Percentiles rank a stretch among this genome's conserved stretches.
Evolutionary conservation across 2,797 vertebrate genomes (phyloP).

Genomic region (Psittacula derbiana): DNA sequence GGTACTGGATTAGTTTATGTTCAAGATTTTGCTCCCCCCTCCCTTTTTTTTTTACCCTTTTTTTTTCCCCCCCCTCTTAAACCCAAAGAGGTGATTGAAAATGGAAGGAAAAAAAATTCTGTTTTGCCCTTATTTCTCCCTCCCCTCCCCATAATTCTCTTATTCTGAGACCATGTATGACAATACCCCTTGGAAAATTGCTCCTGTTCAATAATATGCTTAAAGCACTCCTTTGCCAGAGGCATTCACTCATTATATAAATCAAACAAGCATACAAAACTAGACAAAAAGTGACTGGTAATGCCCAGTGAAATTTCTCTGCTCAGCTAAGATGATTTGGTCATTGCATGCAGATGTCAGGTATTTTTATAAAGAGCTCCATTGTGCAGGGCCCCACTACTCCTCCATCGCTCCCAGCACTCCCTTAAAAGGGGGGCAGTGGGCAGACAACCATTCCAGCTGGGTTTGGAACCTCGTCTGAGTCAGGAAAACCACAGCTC

Average conservation of each 20-base stretch:
- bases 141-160: not conserved
- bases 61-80: not conserved
- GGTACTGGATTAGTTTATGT: not conserved
- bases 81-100: not conserved
- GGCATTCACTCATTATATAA: conserved; percentile 82
- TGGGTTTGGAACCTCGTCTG: conserved; percentile 92
- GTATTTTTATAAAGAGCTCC: conserved; percentile 87
- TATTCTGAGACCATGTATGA: conserved; percentile 65
- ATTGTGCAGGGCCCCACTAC: conserved; percentile 80
- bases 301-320: conserved; percentile 84
- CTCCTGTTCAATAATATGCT: conserved; percentile 70
- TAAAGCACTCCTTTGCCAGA: conserved; percentile 74
- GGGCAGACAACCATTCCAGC: conserved; percentile 88
- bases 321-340: conserved; percentile 76
- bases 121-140: not conserved
- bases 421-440: conserved; percentile 66
- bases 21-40: not conserved
- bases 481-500: conserved; percentile 99
- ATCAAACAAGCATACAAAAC: conserved; percentile 77
- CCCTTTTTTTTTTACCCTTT: not conserved
- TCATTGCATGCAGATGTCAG: conserved; percentile 87
- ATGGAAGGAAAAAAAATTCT: conserved; percentile 11
- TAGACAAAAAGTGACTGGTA: conserved; percentile 76
- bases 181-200: conserved; percentile 72
- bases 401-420: conserved; percentile 75